Evolutionary conservation across 1,140 invertebrate species (phyloP), one percentile per base, ranked within the genome.

Genomic region (Ericerus pela): DNA sequence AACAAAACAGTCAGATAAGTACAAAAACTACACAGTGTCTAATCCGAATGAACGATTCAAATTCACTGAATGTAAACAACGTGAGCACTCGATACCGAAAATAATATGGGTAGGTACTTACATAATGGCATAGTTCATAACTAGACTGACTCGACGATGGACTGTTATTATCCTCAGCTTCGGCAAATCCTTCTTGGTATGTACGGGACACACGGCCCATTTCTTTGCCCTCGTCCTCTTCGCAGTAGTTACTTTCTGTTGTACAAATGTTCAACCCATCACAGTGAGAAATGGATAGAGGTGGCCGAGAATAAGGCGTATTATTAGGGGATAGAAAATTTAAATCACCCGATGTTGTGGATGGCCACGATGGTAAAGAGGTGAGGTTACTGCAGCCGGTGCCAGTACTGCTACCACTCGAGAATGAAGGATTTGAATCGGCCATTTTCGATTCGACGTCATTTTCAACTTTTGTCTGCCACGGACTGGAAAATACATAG

Each of bases 191-290:
- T 3, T 47, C 41, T 4, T 47, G 8, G 20, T 14, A 4, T 22
- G 2, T 2, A 24, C 20, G 41, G 11, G 18, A 47, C 16, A 14
- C n/a, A 20, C 20, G 41, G 20, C 26, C 41, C 6, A 14, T 47
- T 24, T 24, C 20, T 47, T 47, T 47, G 16, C 26, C 41, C 41
- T 47, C n/a, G n/a, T n/a, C 41, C 14, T 47, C 41, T 47, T 47
- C 41, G 18, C 20, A 47, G 26, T 47, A 47, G 26, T 47, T 47
- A 22, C 41, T 47, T 24, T 47, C 41, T 47, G 20, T 22, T n/a
- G n/a, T n/a, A n/a, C n/a, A n/a, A n/a, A n/a, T n/a, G n/a, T n/a
- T n/a, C n/a, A n/a, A n/a, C n/a, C n/a, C n/a, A n/a, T n/a, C n/a
- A n/a, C n/a, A n/a, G n/a, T n/a, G n/a, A n/a, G n/a, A n/a, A n/a